Evolutionary conservation across 2,113 vertebrate genomes (phyloP).

Genomic region (Eudyptes chrysolophus): DNA sequence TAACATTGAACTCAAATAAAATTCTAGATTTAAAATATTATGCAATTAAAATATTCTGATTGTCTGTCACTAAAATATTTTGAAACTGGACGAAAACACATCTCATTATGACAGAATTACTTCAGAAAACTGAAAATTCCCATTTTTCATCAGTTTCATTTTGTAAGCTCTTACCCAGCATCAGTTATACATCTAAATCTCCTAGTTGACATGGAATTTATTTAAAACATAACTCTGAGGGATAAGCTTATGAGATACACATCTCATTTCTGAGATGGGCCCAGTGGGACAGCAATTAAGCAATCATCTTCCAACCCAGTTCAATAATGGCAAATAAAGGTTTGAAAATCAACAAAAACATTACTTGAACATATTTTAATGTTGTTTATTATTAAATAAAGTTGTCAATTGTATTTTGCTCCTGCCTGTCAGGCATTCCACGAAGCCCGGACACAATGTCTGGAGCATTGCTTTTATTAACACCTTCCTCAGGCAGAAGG

Average conservation of each 20-base stretch:
- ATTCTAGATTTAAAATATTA: neutral
- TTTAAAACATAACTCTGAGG: constrained; percentile 41
- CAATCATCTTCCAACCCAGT: neutral
- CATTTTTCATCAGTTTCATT: neutral
- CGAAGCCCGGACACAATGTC: neutral
- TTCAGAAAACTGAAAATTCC: neutral
- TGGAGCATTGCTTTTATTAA: neutral
- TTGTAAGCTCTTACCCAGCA: neutral
- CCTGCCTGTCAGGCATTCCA: neutral
- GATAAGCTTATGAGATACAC: neutral
- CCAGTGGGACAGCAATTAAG: constrained; percentile 34
- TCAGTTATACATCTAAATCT: neutral
- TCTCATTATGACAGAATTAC: neutral
- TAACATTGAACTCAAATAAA: neutral
- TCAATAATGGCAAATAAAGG: constrained; percentile 24
- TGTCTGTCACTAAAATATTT: neutral
- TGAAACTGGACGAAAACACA: neutral
- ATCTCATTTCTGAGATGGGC: constrained; percentile 3
- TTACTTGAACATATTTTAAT: neutral
- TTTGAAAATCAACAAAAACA: constrained; percentile 14
- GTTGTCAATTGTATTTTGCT: neutral
- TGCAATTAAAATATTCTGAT: neutral
- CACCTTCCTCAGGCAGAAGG: neutral
- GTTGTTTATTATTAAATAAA: constrained; percentile 32
- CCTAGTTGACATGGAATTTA: neutral